Base-by-base conservation (phyloP, 2,888 invertebrate species). In the Epicampocera succincta region DNA sequence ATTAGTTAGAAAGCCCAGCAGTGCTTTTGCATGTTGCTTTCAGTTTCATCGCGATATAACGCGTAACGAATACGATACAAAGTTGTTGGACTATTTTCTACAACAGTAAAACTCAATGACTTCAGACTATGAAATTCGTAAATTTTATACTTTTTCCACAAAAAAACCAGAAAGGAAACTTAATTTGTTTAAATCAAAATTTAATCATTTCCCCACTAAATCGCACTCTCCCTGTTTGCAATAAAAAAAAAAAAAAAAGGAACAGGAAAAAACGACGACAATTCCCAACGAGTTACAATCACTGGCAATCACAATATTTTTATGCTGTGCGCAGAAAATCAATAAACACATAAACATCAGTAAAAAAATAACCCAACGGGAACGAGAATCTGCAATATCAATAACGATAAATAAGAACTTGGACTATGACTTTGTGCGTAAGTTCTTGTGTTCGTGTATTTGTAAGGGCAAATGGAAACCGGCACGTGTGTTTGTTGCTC, bases 261-360 rank as follows among this genome's bases (percentile, higher is more conserved):
- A n/a, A n/a, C n/a, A n/a, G 48, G 40, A 60, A 19, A 21, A 58
- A 75, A 44, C 46, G 38, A 52, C 72, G 65, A 52, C 66, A 72
- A 60, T 73, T 60, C 72, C 72, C 66, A 79, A 68, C 52, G 50
- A 52, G 38, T 52, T 60, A 29, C 72, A 78, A 78, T 71, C 65
- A 77, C 71, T 77, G 58, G 58, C 77, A 77, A 66, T 66, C 72
- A 72, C 65, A 72, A 73, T 79, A 79, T 73, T 78, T 73, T 65
- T 60, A 66, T 78, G 72, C 19, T 19, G 48, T 12, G 40, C 13
- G 21, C 60, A 61, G 17, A 65, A 66, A 72, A 65, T 50, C 76
- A 48, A 69, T 69, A 76, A 4, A 48, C 13, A 68, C 52, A 68
- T 46, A 56, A 76, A 61, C 46, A 61, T 48, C 50, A 33, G 33